Evolutionary conservation across 2,888 invertebrate genomes (phyloP).

Genomic region (Trachelus troglodyta): DNA sequence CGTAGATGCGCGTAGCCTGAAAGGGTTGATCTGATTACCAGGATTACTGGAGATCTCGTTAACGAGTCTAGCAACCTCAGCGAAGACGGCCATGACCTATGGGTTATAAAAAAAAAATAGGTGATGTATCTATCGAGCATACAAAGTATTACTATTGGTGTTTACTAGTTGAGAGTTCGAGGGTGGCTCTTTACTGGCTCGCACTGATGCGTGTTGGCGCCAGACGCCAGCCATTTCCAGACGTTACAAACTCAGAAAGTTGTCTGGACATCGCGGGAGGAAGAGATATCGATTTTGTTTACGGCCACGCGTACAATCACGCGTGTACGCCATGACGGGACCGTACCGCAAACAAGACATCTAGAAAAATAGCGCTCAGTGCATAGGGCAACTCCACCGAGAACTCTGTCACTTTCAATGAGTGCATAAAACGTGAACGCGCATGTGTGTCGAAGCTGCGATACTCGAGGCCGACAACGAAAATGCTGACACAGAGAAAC

Average conservation of each 20-base stretch:
- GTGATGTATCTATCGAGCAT: background rate
- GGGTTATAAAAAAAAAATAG: background rate
- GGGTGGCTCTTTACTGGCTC: background rate
- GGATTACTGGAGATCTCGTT: conserved; percentile 61
- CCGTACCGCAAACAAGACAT: background rate
- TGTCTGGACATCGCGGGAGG: conserved; percentile 3
- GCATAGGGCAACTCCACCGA: conserved; percentile 12
- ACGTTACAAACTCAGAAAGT: background rate
- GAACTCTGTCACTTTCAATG: background rate
- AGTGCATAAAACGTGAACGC: background rate
- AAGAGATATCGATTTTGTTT: conserved; percentile 49
- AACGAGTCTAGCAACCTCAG: conserved; percentile 70
- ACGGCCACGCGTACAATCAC: conserved; percentile 47
- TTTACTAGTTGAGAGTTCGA: background rate
- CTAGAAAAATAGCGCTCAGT: conserved; percentile 9
- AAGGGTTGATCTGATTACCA: conserved; percentile 69
- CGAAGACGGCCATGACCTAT: conserved; percentile 81
- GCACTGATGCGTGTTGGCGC: background rate
- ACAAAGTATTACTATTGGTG: background rate
- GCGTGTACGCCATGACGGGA: conserved; percentile 46
- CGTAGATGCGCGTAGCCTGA: conserved; percentile 81
- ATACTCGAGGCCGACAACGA: background rate
- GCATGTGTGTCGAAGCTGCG: background rate
- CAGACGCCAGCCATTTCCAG: background rate
- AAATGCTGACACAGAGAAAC: background rate